phyloP scores from a whole-genome alignment of 92 coral and sea anemone species.

The Porites evermanni region DNA sequence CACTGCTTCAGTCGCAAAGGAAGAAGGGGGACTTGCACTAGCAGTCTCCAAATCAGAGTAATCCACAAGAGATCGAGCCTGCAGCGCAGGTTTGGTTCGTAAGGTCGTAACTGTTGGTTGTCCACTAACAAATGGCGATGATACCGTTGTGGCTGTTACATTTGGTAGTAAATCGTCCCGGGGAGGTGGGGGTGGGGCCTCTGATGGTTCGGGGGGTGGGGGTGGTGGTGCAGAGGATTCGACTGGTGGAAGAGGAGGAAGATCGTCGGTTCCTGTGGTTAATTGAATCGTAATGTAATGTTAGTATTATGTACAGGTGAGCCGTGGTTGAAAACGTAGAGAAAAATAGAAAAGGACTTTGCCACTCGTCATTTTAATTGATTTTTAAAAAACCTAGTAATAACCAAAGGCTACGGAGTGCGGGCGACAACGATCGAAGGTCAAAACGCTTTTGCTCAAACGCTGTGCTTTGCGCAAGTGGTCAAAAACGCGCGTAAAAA shows the following conservation, averaged over 20 bases:
- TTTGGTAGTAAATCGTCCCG: slow-evolving; percentile 56
- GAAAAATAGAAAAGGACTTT: too few species aligned
- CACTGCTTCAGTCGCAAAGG: not conserved
- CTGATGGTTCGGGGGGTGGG: slow-evolving; percentile 90
- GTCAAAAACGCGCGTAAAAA: too few species aligned
- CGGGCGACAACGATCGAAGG: too few species aligned
- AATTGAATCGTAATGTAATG: not conserved
- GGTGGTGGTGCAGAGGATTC: slow-evolving; percentile 88
- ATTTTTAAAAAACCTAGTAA: too few species aligned
- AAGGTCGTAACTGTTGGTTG: slow-evolving; percentile 38
- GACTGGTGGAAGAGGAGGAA: slow-evolving; percentile 95
- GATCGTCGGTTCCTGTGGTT: slow-evolving; percentile 79
- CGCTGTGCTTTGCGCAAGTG: too few species aligned
- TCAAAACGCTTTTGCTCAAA: too few species aligned
- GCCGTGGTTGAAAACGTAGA: too few species aligned
- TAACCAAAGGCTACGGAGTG: too few species aligned
- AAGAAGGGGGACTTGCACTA: slow-evolving; percentile 55
- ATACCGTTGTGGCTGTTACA: not conserved
- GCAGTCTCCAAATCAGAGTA: slow-evolving; percentile 86
- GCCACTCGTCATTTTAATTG: too few species aligned
- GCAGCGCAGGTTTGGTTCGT: slow-evolving; percentile 39
- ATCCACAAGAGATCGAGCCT: slow-evolving; percentile 73
- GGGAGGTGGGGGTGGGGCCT: slow-evolving; percentile 92
- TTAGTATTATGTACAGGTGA: too few species aligned
- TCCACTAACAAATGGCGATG: slow-evolving; percentile 17